Evolutionary conservation across 2,797 vertebrate genomes (phyloP).

Genomic region (Petrocephalus schoutedeni): DNA sequence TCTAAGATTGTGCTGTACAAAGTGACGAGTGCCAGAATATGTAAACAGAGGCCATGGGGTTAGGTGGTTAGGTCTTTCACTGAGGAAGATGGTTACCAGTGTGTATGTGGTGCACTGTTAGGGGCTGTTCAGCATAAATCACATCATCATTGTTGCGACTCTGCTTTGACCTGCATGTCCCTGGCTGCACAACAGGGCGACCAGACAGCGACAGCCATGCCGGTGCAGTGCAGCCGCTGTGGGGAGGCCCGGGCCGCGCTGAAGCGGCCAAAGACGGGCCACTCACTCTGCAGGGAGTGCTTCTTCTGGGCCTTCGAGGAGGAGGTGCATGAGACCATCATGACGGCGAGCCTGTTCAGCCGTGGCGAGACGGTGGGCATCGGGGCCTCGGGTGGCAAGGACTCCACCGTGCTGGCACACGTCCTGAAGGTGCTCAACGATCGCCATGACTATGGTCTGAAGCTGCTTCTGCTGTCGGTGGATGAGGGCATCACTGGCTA

Average conservation of each 20-base stretch:
- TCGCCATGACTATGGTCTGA: constrained; percentile 65
- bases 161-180: neutral
- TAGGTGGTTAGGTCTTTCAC: too few species aligned
- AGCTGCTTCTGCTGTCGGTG: constrained; percentile 72
- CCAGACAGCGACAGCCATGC: constrained; percentile 47
- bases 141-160: neutral
- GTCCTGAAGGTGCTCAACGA: constrained; percentile 73
- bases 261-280: constrained; percentile 71
- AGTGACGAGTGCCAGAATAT: too few species aligned
- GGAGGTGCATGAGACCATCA: constrained; percentile 75
- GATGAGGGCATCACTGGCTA: constrained; percentile 84
- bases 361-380: constrained; percentile 69
- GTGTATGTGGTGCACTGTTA: too few species aligned
- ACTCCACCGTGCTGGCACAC: constrained; percentile 84
- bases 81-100: too few species aligned
- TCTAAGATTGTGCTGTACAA: too few species aligned
- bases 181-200: neutral
- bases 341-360: constrained; percentile 64
- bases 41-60: too few species aligned
- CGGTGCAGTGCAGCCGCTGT: constrained; percentile 67
- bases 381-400: constrained; percentile 79
- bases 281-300: constrained; percentile 73
- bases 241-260: constrained; percentile 60
- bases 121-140: neutral
- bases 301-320: constrained; percentile 81